Conservation (phyloP, 2,797 vertebrate species). For the Cygnus olor region DNA sequence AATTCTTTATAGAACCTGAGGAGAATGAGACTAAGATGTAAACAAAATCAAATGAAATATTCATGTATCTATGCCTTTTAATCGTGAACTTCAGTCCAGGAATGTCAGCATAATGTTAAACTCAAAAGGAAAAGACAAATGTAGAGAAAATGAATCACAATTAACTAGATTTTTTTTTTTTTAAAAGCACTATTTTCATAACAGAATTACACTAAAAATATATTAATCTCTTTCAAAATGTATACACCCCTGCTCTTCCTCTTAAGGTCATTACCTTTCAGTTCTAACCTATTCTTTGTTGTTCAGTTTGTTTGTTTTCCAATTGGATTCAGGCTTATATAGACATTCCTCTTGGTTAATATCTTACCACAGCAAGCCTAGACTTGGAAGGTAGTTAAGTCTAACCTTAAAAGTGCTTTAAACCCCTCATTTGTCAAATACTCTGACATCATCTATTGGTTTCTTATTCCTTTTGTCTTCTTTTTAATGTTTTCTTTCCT, state of each 20-base stretch:
- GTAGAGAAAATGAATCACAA: background rate
- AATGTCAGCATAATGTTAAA: background rate
- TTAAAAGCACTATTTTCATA: background rate
- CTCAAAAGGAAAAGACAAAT: background rate
- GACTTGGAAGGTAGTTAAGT: constrained; percentile 26
- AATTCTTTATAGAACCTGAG: background rate
- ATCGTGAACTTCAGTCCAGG: background rate
- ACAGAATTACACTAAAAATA: background rate
- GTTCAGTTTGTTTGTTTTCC: background rate
- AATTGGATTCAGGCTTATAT: background rate
- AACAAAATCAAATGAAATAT: background rate
- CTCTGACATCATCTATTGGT: constrained; percentile 47
- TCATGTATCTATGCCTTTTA: background rate
- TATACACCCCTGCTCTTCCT: background rate
- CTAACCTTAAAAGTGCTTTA: constrained; percentile 59
- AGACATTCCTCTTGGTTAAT: constrained; percentile 45
- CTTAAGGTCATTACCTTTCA: background rate
- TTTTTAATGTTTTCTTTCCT: constrained; percentile 54
- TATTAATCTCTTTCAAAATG: background rate
- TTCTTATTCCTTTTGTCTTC: constrained; percentile 69
- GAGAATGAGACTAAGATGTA: background rate
- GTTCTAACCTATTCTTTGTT: background rate
- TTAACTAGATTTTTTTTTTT: background rate
- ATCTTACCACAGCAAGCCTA: constrained; percentile 40
- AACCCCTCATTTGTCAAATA: constrained; percentile 57